Evolutionary conservation across 2,888 invertebrate genomes (phyloP).

Genomic region (Chromoteleia sp.): DNA sequence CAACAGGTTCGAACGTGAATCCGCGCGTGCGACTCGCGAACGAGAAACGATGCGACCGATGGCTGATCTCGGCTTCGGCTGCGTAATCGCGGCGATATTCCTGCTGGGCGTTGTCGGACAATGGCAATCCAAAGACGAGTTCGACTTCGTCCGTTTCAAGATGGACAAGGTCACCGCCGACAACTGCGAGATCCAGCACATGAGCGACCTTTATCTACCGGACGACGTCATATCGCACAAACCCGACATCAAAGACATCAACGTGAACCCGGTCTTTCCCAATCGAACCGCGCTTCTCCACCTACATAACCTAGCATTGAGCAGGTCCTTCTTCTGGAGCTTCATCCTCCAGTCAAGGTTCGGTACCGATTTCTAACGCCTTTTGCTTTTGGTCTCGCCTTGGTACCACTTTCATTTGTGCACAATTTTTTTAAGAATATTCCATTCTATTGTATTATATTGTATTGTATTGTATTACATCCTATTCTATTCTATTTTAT

Average conservation of each 20-base stretch:
- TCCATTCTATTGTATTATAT: too few species aligned
- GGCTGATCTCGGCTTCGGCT: slow-evolving; percentile 20
- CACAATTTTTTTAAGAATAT: background rate
- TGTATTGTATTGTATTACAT: too few species aligned
- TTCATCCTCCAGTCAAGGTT: slow-evolving; percentile 95
- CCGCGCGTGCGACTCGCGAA: background rate
- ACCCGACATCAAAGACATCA: slow-evolving; percentile 96
- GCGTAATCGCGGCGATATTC: slow-evolving; percentile 72
- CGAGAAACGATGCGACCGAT: slow-evolving; percentile 12
- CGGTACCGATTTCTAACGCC: too few species aligned
- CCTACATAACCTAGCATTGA: slow-evolving; percentile 98
- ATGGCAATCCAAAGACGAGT: slow-evolving; percentile 96
- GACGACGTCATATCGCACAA: slow-evolving; percentile 94
- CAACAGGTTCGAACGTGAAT: slow-evolving; percentile 28
- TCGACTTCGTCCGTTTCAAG: slow-evolving; percentile 94
- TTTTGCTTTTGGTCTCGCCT: too few species aligned
- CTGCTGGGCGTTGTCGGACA: slow-evolving; percentile 91
- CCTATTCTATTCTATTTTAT: too few species aligned
- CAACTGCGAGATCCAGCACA: slow-evolving; percentile 95
- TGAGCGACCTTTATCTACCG: slow-evolving; percentile 93
- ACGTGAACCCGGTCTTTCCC: slow-evolving; percentile 96
- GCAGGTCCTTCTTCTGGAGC: slow-evolving; percentile 97
- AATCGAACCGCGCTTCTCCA: slow-evolving; percentile 97
- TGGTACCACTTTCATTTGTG: too few species aligned
- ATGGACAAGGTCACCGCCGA: slow-evolving; percentile 93